Percentiles rank a stretch among this genome's conserved stretches.
These are phyloP conservation scores for Lates japonicus DNA, from an alignment of 2,797 vertebrate species.

Conservation along the genomic window DNA sequence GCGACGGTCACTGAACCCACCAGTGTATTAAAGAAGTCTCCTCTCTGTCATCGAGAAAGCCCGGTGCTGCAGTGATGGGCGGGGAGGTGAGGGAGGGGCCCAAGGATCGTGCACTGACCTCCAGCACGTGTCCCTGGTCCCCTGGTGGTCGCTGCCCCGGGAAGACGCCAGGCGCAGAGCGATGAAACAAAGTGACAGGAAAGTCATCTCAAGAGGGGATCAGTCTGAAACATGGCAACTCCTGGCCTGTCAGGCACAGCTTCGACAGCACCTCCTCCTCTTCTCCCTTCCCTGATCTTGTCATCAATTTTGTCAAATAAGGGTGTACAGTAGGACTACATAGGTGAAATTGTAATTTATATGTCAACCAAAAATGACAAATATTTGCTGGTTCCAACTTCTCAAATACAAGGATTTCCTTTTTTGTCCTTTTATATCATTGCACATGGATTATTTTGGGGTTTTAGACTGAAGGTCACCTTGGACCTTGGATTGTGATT, in stretches of 20 bases:
- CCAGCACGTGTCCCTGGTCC: slow-evolving; percentile 63
- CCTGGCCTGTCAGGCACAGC: slow-evolving; percentile 83
- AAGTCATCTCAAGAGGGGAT: slow-evolving; percentile 85
- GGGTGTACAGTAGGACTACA: slow-evolving; percentile 42
- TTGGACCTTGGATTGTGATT: neutral
- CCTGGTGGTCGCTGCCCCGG: slow-evolving; percentile 80
- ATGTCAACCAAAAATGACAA: neutral
- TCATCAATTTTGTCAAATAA: slow-evolving; percentile 76
- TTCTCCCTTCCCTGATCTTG: slow-evolving; percentile 66
- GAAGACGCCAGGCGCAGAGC: slow-evolving; percentile 64
- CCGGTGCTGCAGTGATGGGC: slow-evolving; percentile 52
- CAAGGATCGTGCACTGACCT: slow-evolving; percentile 69
- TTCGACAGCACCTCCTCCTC: slow-evolving; percentile 28
- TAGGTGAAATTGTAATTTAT: neutral
- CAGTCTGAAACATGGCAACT: slow-evolving; percentile 76
- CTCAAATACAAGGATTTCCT: neutral
- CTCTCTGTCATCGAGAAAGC: slow-evolving; percentile 86
- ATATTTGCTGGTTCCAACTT: neutral
- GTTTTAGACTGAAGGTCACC: neutral
- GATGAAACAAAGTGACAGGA: slow-evolving; percentile 90
- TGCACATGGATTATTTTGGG: neutral
- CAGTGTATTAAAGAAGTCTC: slow-evolving; percentile 85
- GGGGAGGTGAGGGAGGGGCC: slow-evolving; percentile 19
- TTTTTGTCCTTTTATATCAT: neutral
- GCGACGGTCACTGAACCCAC: slow-evolving; percentile 81